Evolutionary conservation across 2,113 vertebrate species (phyloP).

Genomic region (Morone saxatilis): DNA sequence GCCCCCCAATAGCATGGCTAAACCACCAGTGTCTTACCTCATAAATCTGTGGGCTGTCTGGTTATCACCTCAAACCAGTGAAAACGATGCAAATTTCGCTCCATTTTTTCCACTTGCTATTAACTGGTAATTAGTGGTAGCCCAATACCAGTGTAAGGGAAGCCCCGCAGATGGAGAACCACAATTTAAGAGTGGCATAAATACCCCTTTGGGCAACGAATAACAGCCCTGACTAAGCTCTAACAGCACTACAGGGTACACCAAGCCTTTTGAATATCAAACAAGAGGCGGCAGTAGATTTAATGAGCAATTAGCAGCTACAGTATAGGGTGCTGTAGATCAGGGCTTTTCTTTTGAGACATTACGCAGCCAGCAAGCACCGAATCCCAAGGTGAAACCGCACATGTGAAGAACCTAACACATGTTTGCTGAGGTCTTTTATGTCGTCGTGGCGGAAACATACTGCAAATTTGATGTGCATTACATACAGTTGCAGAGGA

Average conservation of each 20-base stretch:
- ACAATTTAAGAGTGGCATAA: conserved; percentile 74
- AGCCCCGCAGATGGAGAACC: conserved; percentile 71
- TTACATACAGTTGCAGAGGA: conserved; percentile 64
- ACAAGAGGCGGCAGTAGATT: conserved; percentile 66
- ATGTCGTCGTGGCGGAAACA: conserved; percentile 64
- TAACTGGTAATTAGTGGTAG: conserved; percentile 83
- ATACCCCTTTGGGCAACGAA: conserved; percentile 67
- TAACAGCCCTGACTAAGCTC: conserved; percentile 69
- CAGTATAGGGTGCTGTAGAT: conserved; percentile 57
- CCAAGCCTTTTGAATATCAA: conserved; percentile 68
- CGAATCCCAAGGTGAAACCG: conserved; percentile 66
- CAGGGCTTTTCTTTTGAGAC: conserved; percentile 48
- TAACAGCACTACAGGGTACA: conserved; percentile 68
- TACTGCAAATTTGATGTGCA: conserved; percentile 62
- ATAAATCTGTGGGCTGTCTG: conserved; percentile 77
- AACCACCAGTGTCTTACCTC: conserved; percentile 68
- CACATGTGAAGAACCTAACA: conserved; percentile 54
- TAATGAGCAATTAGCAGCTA: conserved; percentile 75
- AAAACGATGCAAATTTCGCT: conserved; percentile 75
- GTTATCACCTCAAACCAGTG: conserved; percentile 79
- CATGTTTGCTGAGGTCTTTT: conserved; percentile 60
- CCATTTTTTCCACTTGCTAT: conserved; percentile 76
- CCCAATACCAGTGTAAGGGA: conserved; percentile 79
- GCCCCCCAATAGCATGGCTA: conserved; percentile 51
- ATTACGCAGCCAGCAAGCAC: conserved; percentile 52